A percentile compares a stretch with the other conserved stretches of the same genome.
Conservation (phyloP, 1,140 invertebrate genomes). For the Atta colombica region DNA sequence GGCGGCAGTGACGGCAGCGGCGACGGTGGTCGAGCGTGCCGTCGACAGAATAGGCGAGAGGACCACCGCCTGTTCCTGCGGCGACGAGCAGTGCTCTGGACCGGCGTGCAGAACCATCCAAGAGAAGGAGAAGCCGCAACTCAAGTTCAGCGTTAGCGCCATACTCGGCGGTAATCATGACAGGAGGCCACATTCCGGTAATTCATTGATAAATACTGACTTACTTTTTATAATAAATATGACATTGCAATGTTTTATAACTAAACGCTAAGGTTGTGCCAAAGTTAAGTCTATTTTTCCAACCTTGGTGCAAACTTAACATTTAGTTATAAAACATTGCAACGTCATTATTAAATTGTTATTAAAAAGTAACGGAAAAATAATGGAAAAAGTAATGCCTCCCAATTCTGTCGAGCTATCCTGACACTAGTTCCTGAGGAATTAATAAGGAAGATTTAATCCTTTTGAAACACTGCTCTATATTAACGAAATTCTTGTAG, state of each 20-base stretch:
- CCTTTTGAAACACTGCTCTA: background rate
- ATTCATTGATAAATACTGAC: conserved; percentile 64
- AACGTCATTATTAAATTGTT: no score
- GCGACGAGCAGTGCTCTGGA: conserved; percentile 82
- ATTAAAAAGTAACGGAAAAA: no score
- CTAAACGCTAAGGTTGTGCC: no score
- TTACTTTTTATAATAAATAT: no score
- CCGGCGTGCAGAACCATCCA: conserved; percentile 81
- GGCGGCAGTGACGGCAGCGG: conserved; percentile 34
- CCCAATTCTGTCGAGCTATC: background rate
- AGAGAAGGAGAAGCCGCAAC: conserved; percentile 90
- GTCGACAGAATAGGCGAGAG: conserved; percentile 80
- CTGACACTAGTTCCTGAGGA: background rate
- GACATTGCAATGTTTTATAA: no score
- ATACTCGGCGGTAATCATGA: conserved; percentile 91
- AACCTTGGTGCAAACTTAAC: no score
- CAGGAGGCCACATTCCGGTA: conserved; percentile 84
- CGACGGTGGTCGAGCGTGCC: conserved; percentile 76
- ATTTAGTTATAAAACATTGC: no score
- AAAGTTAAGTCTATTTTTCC: no score
- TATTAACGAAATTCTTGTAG: background rate
- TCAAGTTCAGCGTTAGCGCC: conserved; percentile 97
- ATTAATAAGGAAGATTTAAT: background rate
- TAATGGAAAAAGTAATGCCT: no score
- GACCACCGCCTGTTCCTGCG: conserved; percentile 82